Evolutionary conservation across 2,797 vertebrate species (phyloP).

Genomic region (Euthynnus affinis): DNA sequence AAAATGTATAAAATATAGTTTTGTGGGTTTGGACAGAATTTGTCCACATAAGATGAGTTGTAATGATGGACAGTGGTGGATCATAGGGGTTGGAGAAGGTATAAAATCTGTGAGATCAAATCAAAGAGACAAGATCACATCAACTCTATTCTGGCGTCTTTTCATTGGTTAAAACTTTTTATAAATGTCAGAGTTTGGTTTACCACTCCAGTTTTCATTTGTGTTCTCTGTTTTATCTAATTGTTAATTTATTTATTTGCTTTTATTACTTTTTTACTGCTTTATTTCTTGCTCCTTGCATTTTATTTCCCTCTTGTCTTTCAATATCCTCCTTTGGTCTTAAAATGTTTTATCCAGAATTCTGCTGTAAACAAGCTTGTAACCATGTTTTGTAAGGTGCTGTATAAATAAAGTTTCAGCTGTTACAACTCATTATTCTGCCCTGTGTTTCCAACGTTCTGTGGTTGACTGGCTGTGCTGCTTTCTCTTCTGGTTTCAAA

Average conservation of each 20-base stretch:
- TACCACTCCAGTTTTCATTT: not conserved
- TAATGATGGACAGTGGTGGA: not conserved
- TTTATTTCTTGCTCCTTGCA: slow-evolving; percentile 5
- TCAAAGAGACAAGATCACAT: not conserved
- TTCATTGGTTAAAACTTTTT: not conserved
- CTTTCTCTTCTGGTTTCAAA: slow-evolving; percentile 25
- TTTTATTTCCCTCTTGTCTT: not conserved
- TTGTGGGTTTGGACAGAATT: not conserved
- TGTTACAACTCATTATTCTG: slow-evolving; percentile 25
- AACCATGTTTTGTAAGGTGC: slow-evolving; percentile 31
- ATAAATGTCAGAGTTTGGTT: slow-evolving; percentile 4
- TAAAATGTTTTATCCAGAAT: not conserved
- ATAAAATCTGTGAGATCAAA: not conserved
- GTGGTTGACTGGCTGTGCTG: slow-evolving; percentile 28
- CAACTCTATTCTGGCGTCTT: not conserved
- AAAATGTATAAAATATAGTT: not conserved
- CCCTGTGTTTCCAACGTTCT: slow-evolving; percentile 16
- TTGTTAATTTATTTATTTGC: not conserved
- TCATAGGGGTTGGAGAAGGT: not conserved
- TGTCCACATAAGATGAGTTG: not conserved
- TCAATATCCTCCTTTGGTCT: slow-evolving; percentile 7
- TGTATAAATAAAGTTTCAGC: slow-evolving; percentile 19
- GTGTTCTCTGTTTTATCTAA: not conserved
- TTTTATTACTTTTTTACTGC: not conserved
- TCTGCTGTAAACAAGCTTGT: slow-evolving; percentile 18